Conservation (phyloP, 2,797 vertebrate genomes). For the Gambusia yucatana region DNA sequence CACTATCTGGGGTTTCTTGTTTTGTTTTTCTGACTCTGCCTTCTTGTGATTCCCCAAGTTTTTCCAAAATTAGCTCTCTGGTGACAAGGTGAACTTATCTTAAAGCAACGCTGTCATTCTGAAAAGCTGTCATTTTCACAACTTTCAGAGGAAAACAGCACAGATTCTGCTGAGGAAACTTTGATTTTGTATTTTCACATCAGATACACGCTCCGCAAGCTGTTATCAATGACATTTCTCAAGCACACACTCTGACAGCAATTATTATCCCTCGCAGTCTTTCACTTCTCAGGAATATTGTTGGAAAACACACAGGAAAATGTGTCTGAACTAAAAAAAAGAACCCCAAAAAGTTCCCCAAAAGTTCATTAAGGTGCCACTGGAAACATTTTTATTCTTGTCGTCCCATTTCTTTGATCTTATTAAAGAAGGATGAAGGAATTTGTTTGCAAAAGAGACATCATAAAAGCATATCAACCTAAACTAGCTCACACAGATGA, state of each 20-base stretch:
- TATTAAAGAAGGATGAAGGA: not conserved
- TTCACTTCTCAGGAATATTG: slow-evolving; percentile 45
- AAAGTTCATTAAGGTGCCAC: not conserved
- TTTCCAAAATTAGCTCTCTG: slow-evolving; percentile 4
- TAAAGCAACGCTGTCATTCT: slow-evolving; percentile 30
- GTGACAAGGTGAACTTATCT: slow-evolving; percentile 31
- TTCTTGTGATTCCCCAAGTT: slow-evolving; percentile 7
- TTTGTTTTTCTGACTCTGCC: slow-evolving; percentile 5
- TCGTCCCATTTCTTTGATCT: not conserved
- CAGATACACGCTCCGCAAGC: slow-evolving; percentile 46
- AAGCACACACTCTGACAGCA: slow-evolving; percentile 24
- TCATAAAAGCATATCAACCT: not conserved
- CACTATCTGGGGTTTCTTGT: not conserved
- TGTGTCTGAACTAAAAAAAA: not conserved
- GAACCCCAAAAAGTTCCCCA: not conserved
- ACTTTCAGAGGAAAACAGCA: slow-evolving; percentile 38
- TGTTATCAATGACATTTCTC: slow-evolving; percentile 53
- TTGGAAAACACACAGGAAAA: slow-evolving; percentile 24
- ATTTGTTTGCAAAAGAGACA: not conserved
- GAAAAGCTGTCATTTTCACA: slow-evolving; percentile 43
- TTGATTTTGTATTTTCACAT: slow-evolving; percentile 62
- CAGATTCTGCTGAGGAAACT: slow-evolving; percentile 25
- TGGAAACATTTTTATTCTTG: not conserved
- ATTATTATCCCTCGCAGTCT: slow-evolving; percentile 13
- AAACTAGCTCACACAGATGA: not conserved